Evolutionary conservation across 2,113 vertebrate genomes (phyloP), one percentile per base, ranked within the genome.

Genomic region (Phrynocephalus versicolor): DNA sequence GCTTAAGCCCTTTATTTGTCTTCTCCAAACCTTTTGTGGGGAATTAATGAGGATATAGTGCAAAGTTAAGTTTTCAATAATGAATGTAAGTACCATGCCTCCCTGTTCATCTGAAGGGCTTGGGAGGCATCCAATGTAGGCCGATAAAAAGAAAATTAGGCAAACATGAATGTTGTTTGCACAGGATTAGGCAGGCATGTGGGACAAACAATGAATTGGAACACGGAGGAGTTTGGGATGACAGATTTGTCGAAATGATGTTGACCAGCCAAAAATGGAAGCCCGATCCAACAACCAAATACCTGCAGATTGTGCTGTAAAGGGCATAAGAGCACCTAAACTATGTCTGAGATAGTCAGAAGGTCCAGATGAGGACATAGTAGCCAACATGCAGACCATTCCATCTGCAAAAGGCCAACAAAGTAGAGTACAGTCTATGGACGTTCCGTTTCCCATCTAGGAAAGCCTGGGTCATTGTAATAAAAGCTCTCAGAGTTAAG

Each of bases 81-180:
- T 85, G 27, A 71, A 72, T 58, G 13, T 62, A 72, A 85, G 69
- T 45, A 45, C 21, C 3, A 15, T 9, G 62, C 67, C 79, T 85
- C 55, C 27, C 19, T 39, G 55, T 19, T 65, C 55, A 60, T 79
- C 76, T 79, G 76, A 72, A 85, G 84, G 57, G 75, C 55, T 71
- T 69, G 65, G 83, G 35, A 65, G 67, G 65, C 74, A n/a, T 78
- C 83, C 83, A 71, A 41, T 16, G 25, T 27, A 79, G 65, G 65
- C 58, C 21, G 57, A 72, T 85, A 79, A 85, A 79, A 51, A 79
- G 84, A 62, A 85, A 79, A 75, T 75, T 65, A 83, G 77, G 19
- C 69, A 85, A 85, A 85, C 55, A 79, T 4, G 3, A 62, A 33
- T 33, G 55, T 33, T 84, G 74, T 51, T 85, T 85, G 37, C 69